These are phyloP conservation scores for Leptopterna dolabrata DNA, from an alignment of 2,888 invertebrate genomes.

Conservation along the genomic window DNA sequence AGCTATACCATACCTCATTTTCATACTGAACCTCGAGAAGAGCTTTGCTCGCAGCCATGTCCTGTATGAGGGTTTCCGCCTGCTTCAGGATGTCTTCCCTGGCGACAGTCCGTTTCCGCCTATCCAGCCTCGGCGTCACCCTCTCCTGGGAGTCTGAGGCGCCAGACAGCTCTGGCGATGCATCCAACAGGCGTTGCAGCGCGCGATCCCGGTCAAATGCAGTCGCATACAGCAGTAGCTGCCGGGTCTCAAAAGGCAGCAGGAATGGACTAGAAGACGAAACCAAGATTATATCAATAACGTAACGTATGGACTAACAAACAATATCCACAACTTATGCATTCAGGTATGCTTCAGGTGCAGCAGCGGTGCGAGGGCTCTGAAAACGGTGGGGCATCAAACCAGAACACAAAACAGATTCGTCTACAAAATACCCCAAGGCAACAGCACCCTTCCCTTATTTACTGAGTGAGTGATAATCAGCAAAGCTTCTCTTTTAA, in stretches of 20 bases:
- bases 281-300: neutral
- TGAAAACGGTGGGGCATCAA: too few relatives aligned
- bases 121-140: slow-evolving; percentile 92
- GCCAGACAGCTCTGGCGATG: slow-evolving; percentile 86
- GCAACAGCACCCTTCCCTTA: too few relatives aligned
- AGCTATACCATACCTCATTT: slow-evolving; percentile 69
- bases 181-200: slow-evolving; percentile 92
- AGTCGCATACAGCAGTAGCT: slow-evolving; percentile 95
- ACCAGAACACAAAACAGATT: too few relatives aligned
- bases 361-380: too few relatives aligned
- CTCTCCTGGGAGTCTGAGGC: slow-evolving; percentile 82
- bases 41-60: slow-evolving; percentile 91
- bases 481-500: too few relatives aligned
- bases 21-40: slow-evolving; percentile 87
- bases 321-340: neutral
- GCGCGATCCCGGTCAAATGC: slow-evolving; percentile 98
- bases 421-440: too few relatives aligned
- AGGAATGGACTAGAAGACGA: slow-evolving; percentile 82
- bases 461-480: too few relatives aligned
- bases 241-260: slow-evolving; percentile 97
- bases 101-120: slow-evolving; percentile 90
- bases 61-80: slow-evolving; percentile 94
- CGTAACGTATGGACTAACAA: neutral
- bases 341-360: too few relatives aligned
- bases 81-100: slow-evolving; percentile 92